These are phyloP conservation scores for Ceratina australensis DNA, from an alignment of 1,140 invertebrate species.

Conservation along the genomic window DNA sequence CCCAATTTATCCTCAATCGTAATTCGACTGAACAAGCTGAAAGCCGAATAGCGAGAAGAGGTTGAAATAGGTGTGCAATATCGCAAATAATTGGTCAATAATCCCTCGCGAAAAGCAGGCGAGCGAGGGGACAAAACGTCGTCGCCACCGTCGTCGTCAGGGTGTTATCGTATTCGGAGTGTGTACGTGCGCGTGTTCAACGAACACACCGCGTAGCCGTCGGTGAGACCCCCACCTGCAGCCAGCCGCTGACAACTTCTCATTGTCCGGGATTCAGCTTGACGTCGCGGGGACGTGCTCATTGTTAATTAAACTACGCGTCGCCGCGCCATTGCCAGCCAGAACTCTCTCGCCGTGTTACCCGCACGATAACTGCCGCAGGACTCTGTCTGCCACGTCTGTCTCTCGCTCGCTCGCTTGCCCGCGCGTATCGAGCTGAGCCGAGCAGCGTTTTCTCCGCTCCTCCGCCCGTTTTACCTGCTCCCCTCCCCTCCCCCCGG, in stretches of 20 bases:
- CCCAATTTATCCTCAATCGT: no score
- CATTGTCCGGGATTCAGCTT: slow-evolving; percentile 75
- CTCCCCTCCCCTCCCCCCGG: no score
- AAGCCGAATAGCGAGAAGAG: no score
- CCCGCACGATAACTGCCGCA: slow-evolving; percentile 56
- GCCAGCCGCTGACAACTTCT: slow-evolving; percentile 71
- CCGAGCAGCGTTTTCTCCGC: slow-evolving; percentile 22
- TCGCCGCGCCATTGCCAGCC: slow-evolving; percentile 69
- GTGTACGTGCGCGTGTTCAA: slow-evolving; percentile 45
- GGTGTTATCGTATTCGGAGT: slow-evolving; percentile 37
- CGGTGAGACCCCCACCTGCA: slow-evolving; percentile 23
- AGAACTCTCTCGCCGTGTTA: slow-evolving; percentile 62
- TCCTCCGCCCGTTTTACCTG: slow-evolving; percentile 4
- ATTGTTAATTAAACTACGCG: slow-evolving; percentile 79
- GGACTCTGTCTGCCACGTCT: neutral
- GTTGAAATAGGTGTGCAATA: slow-evolving; percentile 3
- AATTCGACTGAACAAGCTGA: no score
- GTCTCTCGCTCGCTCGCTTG: neutral
- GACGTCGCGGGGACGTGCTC: slow-evolving; percentile 71
- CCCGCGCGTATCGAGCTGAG: slow-evolving; percentile 14
- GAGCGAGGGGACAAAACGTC: slow-evolving; percentile 55
- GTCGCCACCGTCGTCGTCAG: slow-evolving; percentile 56
- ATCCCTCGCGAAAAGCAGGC: slow-evolving; percentile 51
- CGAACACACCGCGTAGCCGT: slow-evolving; percentile 51
- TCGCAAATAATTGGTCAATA: slow-evolving; percentile 52